Base-by-base conservation (phyloP, 2,888 invertebrate species). In the Clostera curtula region DNA sequence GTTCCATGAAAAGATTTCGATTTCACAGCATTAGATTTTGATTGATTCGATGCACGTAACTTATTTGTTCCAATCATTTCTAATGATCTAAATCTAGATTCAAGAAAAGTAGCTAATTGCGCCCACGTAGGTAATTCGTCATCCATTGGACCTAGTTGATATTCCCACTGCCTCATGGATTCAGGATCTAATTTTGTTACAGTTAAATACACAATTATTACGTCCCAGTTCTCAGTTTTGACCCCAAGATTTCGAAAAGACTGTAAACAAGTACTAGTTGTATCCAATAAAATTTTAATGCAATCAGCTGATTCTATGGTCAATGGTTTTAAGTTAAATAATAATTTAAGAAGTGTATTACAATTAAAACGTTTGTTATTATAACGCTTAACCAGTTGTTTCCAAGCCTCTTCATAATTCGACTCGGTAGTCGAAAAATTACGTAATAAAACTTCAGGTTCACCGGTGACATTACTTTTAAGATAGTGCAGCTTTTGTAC, bases 371-470 rank as follows among this genome's bases (percentile, higher is more conserved):
- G 14, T 10, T 34, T 34, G 8, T 37, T 37, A 11, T 26, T 28
- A 6, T 36, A 36, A 5, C 30, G 14, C 6, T 25, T 25, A 2
- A 17, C 14, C 21, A 34, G 14, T 21, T 31, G 14, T 8, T 27
- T 18, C 27, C 29, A 36, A 1, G 32, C 36, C 5, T 32, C 32
- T 3, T 22, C 25, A 18, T 36, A 32, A 19, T 32, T 36, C 3
- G 28, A 27, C 12, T 32, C 19, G 8, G 32, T 32, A 2, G 21
- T 20, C 7, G 28, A 15, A 29, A 20, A 29, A 16, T 36, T 29
- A 4, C 29, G 18, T 11, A 36, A 8, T 12, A 36, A 15, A 5
- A 11, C 19, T 12, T 27, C 35, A 10, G 31, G 25, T 26, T 31
- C 35, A 11, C 33, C 33, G 10, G 19, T 8, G 16, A 36, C 16